Conservation (phyloP, 2,888 invertebrate species). For the Hofmannophila pseudospretella region DNA sequence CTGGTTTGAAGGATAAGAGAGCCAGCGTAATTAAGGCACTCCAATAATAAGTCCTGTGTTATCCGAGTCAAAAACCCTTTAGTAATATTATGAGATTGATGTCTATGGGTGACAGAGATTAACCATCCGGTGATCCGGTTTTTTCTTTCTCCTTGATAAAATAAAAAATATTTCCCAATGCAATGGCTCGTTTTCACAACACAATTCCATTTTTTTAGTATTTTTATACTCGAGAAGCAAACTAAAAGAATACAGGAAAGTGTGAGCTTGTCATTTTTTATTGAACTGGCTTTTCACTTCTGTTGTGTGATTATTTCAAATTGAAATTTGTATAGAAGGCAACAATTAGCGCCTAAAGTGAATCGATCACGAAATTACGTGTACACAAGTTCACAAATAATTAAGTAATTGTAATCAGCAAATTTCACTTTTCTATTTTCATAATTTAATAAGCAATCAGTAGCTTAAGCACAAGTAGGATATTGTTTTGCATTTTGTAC, state of each 20-base stretch:
- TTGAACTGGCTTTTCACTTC: slow-evolving; percentile 46
- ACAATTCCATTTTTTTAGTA: slow-evolving; percentile 49
- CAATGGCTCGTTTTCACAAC: slow-evolving; percentile 27
- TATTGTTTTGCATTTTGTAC: slow-evolving; percentile 62
- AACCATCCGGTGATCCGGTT: no score
- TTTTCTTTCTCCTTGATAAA: no score
- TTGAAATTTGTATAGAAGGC: slow-evolving; percentile 6
- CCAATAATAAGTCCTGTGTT: no score
- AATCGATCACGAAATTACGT: slow-evolving; percentile 14
- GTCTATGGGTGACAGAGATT: no score
- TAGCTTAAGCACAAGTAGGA: slow-evolving; percentile 58
- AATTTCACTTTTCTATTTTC: slow-evolving; percentile 45
- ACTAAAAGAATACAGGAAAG: slow-evolving; percentile 68
- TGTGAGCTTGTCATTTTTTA: slow-evolving; percentile 65
- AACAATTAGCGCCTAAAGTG: slow-evolving; percentile 17
- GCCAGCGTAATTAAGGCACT: no score
- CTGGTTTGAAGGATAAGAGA: no score
- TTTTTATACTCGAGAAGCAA: slow-evolving; percentile 62
- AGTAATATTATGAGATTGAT: no score
- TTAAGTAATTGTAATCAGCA: slow-evolving; percentile 42
- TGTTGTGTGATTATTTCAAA: slow-evolving; percentile 28
- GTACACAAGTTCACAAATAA: slow-evolving; percentile 25
- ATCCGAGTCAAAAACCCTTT: no score
- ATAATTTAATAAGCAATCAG: slow-evolving; percentile 42
- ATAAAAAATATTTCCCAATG: no score